Base-by-base conservation (phyloP, 2,888 invertebrate species). In the Cephus pulcher region DNA sequence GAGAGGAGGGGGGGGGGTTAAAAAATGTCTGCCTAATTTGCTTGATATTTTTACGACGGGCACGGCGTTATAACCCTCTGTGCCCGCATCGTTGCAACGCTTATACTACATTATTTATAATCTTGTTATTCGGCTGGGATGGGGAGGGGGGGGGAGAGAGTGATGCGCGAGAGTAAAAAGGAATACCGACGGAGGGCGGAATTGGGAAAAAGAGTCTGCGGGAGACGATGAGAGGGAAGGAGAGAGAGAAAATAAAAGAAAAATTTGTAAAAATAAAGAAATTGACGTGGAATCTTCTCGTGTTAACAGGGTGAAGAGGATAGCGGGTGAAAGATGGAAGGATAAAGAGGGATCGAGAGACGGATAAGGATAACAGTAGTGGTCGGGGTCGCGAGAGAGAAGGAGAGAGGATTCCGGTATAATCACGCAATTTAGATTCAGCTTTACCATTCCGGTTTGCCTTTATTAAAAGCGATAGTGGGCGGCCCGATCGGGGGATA, bases 381-480 rank as follows among this genome's bases (percentile, higher is more conserved):
- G 6, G 40, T 56, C 9, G 40, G 6, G 40, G 9, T 6, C 2
- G 71, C 32, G 71, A 33, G 73, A 56, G 71, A 73, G 75, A 35
- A 79, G 80, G 79, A 77, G 80, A 83, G 82, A 83, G 85, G 84
- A 56, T 56, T 56, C 85, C 84, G 87, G 87, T 88, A 88, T 89
- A 89, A 89, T 89, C 89, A 89, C 86, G 89, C 88, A 89, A 89
- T 89, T 89, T 89, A 89, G 88, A 89, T 89, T 89, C 89, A 88
- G 88, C 84, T 86, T 84, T 86, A 87, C 86, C 86, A 88, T 89
- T 88, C 89, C 87, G 88, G 89, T 89, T 89, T 86, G 84, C 86
- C 84, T 86, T 87, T 87, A 89, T 89, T 89, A 89, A 89, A 89
- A 89, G 86, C 86, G 87, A 89, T 87, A 89, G 88, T 89, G 87